Percentiles rank a stretch among this genome's conserved stretches.
Conservation (phyloP, 1,140 invertebrate genomes). For the Drosophila prosaltans region DNA sequence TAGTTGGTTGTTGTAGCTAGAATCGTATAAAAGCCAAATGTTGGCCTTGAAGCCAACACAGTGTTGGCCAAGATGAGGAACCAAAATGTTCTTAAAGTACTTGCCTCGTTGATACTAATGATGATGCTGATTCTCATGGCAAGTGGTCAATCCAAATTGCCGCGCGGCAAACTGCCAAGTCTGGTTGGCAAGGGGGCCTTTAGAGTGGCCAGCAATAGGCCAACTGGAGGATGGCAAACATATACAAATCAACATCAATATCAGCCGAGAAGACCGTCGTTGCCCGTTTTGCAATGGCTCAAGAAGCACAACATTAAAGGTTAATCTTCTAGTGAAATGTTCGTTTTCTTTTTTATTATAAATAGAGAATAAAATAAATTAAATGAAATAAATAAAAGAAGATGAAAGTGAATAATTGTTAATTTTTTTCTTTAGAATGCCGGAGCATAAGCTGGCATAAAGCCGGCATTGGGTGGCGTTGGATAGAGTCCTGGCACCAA, state of each 20-base stretch:
- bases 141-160: slow-evolving; percentile 17
- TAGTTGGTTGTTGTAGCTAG: background rate
- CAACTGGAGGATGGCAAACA: background rate
- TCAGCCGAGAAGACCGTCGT: background rate
- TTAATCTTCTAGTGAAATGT: slow-evolving; percentile 30
- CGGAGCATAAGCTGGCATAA: slow-evolving; percentile 55
- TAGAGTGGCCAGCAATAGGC: slow-evolving; percentile 33
- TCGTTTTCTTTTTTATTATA: slow-evolving; percentile 39
- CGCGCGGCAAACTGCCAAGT: slow-evolving; percentile 14
- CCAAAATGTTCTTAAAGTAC: slow-evolving; percentile 15
- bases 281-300: slow-evolving; percentile 36
- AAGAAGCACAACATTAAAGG: slow-evolving; percentile 26
- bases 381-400: slow-evolving; percentile 70
- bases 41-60: slow-evolving; percentile 16
- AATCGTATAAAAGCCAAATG: slow-evolving; percentile 61
- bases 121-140: slow-evolving; percentile 9
- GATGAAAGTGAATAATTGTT: background rate
- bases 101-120: slow-evolving; percentile 13
- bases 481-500: slow-evolving; percentile 35
- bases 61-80: slow-evolving; percentile 58
- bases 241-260: background rate
- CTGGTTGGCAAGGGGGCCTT: slow-evolving; percentile 55
- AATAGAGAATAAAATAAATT: slow-evolving; percentile 51
- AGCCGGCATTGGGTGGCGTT: slow-evolving; percentile 19
- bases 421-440: slow-evolving; percentile 22